Conservation (phyloP, 1,140 invertebrate genomes). For the Caenorhabditis inopinata region DNA sequence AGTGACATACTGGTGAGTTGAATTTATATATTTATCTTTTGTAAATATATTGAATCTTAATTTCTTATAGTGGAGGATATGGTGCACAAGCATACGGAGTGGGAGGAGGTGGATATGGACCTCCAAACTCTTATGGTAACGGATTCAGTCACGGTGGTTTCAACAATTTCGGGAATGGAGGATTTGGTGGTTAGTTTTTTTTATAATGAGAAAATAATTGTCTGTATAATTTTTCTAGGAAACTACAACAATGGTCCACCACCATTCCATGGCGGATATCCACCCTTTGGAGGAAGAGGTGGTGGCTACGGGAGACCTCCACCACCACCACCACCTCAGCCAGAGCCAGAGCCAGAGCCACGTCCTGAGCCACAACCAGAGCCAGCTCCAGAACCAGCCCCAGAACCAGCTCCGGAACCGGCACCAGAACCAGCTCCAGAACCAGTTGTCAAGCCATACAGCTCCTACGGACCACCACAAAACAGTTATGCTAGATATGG, state of each 20-base stretch:
- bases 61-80: background rate
- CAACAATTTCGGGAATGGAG: background rate
- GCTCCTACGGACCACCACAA: conserved; percentile 1
- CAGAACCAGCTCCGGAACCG: background rate
- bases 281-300: background rate
- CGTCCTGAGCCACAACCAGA: background rate
- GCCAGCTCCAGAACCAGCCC: background rate
- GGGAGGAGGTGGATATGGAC: background rate
- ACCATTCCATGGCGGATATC: conserved; percentile 13
- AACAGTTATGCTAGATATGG: conserved; percentile 20
- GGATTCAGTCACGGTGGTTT: too few relatives aligned
- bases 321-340: background rate
- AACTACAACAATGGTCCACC: conserved; percentile 25
- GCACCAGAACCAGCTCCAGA: conserved; percentile 17
- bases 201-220: too few relatives aligned
- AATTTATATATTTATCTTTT: background rate
- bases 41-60: background rate
- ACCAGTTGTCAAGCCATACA: conserved; percentile 19
- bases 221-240: background rate
- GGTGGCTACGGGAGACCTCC: conserved; percentile 4
- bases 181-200: background rate
- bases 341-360: conserved; percentile 25
- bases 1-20: background rate
- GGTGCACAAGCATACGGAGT: conserved; percentile 11
- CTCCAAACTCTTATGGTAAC: conserved; percentile 2